Conservation (phyloP, 2,888 invertebrate genomes). For the Sthenelais limicola region DNA sequence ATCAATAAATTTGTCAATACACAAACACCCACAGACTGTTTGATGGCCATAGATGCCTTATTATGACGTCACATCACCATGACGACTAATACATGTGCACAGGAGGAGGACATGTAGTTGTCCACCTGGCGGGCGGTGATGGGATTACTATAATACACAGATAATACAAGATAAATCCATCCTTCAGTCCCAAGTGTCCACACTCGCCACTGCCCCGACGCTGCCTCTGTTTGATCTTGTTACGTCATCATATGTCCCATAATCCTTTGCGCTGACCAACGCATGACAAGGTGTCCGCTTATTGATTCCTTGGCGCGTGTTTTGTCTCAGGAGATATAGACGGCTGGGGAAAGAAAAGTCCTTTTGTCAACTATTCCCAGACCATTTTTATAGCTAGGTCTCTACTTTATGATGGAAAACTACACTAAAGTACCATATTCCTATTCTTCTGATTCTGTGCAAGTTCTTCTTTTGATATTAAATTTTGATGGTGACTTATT, state of each 20-base stretch:
- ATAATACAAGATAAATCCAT: constrained; percentile 29
- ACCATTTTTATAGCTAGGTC: too few relatives aligned
- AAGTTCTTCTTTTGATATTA: too few relatives aligned
- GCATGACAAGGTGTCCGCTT: constrained; percentile 30
- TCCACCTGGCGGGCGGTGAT: not conserved
- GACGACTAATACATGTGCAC: constrained; percentile 18
- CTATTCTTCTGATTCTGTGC: too few relatives aligned
- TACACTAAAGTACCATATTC: too few relatives aligned
- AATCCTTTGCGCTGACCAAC: constrained; percentile 8
- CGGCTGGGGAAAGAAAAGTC: too few relatives aligned
- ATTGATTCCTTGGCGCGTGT: constrained; percentile 13
- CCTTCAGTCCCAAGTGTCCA: constrained; percentile 17
- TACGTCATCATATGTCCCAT: constrained; percentile 33
- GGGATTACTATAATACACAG: constrained; percentile 30
- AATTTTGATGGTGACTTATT: too few relatives aligned
- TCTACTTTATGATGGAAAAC: too few relatives aligned
- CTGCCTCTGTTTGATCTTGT: constrained; percentile 21
- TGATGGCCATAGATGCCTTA: constrained; percentile 17
- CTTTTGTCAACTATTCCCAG: too few relatives aligned
- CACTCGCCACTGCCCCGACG: constrained; percentile 23
- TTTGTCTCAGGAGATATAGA: too few relatives aligned
- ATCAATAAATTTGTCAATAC: too few relatives aligned
- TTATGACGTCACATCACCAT: constrained; percentile 22
- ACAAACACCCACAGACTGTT: too few relatives aligned
- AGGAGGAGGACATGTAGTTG: not conserved